Evolutionary conservation across 2,888 invertebrate genomes (phyloP), one percentile per base, ranked within the genome.

Genomic region (Orthosia gracilis): DNA sequence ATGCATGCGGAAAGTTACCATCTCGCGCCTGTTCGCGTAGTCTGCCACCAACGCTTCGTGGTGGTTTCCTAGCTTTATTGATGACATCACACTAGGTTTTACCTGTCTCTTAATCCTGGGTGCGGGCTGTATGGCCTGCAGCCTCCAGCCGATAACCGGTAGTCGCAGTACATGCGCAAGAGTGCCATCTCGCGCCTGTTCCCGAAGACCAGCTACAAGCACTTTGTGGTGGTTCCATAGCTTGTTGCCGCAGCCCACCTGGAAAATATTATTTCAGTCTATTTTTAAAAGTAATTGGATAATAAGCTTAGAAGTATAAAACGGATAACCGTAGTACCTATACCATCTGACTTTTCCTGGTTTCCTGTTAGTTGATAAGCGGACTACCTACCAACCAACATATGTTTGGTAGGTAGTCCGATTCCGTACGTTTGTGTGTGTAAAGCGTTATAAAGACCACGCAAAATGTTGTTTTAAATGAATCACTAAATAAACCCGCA

Each of bases 161-260:
- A 98, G 94, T 45, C 97, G 97, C 66, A 98, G 89, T 17, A 98
- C 97, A 89, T 97, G 97, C 26, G 97, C 96, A 69, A 98, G 95
- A 0, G 97, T 97, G 0, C 98, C 98, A 88, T 98, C 98, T 7
- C 97, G 96, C 0, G 98, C 97, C 85, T 98, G 97, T 66, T 97
- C 97, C 77, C 98, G 97, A 17, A 98, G 92, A 50, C 97, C 97
- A 50, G 97, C 97, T n/a, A 98, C 97, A 18, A 98, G 93, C 45
- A 97, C 96, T 57, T 97, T 96, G 87, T 98, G 97, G 66, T 97
- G 97, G n/a, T 96, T 93, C 97, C 98, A 97, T 47, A 98, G 94
- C 81, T 97, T 97, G 62, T 97, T 97, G 64, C 97, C 97, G 92
- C 98, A 98, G 4, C 98, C 98, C 73, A 98, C 98, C 97, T 98